phyloP scores from a whole-genome alignment of 2,797 vertebrate genomes.

The Tokudaia muenninki region DNA sequence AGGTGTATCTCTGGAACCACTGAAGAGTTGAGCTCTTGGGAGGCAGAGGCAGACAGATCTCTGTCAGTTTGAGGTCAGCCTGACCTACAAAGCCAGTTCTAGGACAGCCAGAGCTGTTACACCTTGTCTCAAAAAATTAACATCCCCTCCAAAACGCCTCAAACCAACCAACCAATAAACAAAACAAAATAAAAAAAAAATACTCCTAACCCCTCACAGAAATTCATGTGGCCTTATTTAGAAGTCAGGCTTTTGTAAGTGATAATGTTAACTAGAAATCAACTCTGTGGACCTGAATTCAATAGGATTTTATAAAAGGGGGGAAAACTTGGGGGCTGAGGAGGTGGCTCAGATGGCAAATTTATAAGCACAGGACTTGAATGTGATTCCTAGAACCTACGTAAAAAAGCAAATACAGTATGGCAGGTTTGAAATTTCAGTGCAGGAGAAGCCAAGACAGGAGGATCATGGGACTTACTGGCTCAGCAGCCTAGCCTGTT shows the following conservation, averaged over 20 bases:
- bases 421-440: neutral
- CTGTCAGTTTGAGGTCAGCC: neutral
- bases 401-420: neutral
- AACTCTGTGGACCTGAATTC: too few relatives aligned
- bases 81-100: neutral
- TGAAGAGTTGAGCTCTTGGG: neutral
- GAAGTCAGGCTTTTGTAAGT: neutral
- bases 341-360: neutral
- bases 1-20: neutral
- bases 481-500: neutral
- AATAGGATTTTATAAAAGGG: neutral
- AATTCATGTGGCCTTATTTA: neutral
- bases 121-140: neutral
- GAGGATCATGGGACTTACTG: neutral
- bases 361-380: neutral
- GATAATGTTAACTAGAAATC: neutral
- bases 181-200: neutral
- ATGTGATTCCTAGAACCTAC: neutral
- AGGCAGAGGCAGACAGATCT: neutral
- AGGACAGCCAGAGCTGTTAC: neutral
- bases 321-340: neutral
- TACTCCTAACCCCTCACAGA: neutral
- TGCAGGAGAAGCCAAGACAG: neutral
- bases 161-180: neutral
- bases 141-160: neutral